Conservation (phyloP, 1,140 invertebrate genomes). For the Pogonomyrmex californicus region DNA sequence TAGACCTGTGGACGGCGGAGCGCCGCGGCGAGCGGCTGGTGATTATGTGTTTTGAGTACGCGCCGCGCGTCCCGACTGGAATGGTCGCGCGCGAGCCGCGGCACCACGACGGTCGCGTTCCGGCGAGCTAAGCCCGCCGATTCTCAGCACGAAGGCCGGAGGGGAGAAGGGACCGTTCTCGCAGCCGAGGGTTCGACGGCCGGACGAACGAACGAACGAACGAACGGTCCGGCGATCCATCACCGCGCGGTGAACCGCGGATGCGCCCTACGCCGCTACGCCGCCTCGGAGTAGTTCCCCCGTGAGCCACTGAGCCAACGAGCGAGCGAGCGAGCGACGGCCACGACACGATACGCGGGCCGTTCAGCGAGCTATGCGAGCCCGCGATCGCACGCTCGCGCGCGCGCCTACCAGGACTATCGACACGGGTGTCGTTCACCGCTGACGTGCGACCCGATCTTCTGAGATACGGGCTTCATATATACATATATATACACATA, state of each 20-base stretch:
- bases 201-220: too few relatives aligned
- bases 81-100: slow-evolving; percentile 74
- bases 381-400: slow-evolving; percentile 61
- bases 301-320: neutral
- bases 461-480: slow-evolving; percentile 57
- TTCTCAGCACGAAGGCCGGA: neutral
- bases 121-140: slow-evolving; percentile 67
- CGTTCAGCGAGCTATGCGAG: slow-evolving; percentile 64
- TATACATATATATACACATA: neutral
- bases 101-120: slow-evolving; percentile 49
- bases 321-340: neutral
- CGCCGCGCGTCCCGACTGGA: slow-evolving; percentile 66
- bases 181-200: too few relatives aligned
- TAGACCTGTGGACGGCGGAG: neutral
- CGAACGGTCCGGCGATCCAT: neutral
- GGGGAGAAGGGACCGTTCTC: neutral
- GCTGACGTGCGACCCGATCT: slow-evolving; percentile 62
- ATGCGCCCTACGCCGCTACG: slow-evolving; percentile 38
- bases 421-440: slow-evolving; percentile 66
- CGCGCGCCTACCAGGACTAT: slow-evolving; percentile 52
- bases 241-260: slow-evolving; percentile 32
- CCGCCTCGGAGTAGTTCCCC: neutral
- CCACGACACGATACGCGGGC: neutral
- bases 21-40: slow-evolving; percentile 30
- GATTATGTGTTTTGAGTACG: slow-evolving; percentile 71